A percentile compares a stretch with the other conserved stretches of the same genome.
Evolutionary conservation across 2,113 vertebrate species (phyloP).

Genomic region (Hiodon tergisus): DNA sequence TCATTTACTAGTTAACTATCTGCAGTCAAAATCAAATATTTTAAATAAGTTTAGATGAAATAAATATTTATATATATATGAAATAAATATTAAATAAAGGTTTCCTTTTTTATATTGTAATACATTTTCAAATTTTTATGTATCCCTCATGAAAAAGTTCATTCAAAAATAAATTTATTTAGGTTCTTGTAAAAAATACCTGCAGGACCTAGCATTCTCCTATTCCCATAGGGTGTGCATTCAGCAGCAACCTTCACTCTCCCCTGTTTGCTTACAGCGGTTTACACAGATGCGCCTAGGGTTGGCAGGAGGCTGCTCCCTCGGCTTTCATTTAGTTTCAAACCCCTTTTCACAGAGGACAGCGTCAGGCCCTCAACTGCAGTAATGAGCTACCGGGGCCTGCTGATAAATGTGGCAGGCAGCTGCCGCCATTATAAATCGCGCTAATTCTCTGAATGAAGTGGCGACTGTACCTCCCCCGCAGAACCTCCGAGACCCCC

Average conservation of each 20-base stretch:
- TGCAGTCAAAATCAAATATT: too few relatives aligned
- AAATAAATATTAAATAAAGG: too few relatives aligned
- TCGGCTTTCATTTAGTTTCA: neutral
- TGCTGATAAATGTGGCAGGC: conserved; percentile 21
- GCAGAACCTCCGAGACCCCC: conserved; percentile 6
- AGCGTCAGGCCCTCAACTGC: neutral
- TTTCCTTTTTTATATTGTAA: too few relatives aligned
- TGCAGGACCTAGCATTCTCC: neutral
- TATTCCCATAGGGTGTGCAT: neutral
- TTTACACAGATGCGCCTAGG: conserved; percentile 6
- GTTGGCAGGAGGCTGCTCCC: neutral
- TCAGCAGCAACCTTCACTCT: conserved; percentile 1
- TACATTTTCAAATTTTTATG: too few relatives aligned
- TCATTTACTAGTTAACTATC: too few relatives aligned
- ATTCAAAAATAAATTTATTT: neutral
- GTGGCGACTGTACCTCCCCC: conserved; percentile 15
- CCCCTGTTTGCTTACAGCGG: conserved; percentile 20
- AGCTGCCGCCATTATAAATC: conserved; percentile 30
- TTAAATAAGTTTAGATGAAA: too few relatives aligned
- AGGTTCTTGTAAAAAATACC: neutral
- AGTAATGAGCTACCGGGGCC: conserved; percentile 8
- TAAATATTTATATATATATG: too few relatives aligned
- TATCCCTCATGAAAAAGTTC: too few relatives aligned
- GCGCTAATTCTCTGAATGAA: conserved; percentile 32
- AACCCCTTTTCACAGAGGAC: neutral